Percentiles rank a stretch among this genome's conserved stretches.
Evolutionary conservation across 2,113 vertebrate genomes (phyloP).

Genomic region (Sapajus apella): DNA sequence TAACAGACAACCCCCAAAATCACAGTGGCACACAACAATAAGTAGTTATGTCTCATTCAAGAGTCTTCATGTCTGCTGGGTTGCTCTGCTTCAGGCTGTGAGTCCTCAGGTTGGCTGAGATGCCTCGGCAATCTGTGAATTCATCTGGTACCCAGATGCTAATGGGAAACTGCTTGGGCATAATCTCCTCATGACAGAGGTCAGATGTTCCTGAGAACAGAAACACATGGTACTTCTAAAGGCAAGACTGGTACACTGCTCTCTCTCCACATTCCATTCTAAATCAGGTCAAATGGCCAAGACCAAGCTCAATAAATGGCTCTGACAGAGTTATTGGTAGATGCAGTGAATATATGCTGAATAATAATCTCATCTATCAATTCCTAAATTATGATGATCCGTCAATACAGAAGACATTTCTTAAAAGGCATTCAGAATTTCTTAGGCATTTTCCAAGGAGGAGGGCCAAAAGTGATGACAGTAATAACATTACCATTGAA

Average conservation of each 20-base stretch:
- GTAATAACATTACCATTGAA: not conserved
- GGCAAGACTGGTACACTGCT: not conserved
- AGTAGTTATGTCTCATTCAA: not conserved
- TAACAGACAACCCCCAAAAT: not conserved
- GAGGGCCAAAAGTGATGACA: not conserved
- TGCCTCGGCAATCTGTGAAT: not conserved
- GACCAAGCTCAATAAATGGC: not conserved
- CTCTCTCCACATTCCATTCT: not conserved
- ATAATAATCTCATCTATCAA: not conserved
- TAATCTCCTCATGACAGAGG: not conserved
- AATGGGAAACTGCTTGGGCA: not conserved
- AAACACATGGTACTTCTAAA: not conserved
- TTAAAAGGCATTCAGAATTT: not conserved
- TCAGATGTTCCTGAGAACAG: not conserved
- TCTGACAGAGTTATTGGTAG: not conserved
- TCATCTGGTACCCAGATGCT: not conserved
- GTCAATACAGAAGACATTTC: not conserved
- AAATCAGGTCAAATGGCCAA: not conserved
- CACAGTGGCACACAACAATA: not conserved
- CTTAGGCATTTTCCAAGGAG: not conserved
- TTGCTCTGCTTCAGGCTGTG: not conserved
- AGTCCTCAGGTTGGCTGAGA: too few species aligned
- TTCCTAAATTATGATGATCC: not conserved
- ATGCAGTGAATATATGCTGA: not conserved
- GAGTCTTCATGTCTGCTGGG: not conserved